Base-by-base conservation (phyloP, 2,888 invertebrate species). In the Synanthedon vespiformis region DNA sequence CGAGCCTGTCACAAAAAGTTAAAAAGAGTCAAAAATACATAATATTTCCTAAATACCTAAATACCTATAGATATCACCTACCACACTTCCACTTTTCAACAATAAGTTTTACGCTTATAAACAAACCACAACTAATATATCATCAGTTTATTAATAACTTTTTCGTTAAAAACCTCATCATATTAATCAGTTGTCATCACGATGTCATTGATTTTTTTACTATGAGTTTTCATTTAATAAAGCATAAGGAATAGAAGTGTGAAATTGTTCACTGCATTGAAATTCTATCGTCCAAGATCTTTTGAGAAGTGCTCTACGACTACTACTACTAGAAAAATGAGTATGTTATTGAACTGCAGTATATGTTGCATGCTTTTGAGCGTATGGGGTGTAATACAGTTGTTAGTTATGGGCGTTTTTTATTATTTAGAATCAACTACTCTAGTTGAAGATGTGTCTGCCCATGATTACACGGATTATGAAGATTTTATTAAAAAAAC, bases 151-250 rank as follows among this genome's bases (percentile, higher is more conserved):
- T 34, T 34, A 34, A 34, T 10, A 34, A 8, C 34, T 34, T 2
- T 34, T 34, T 10, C 2, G 8, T 10, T 34, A 10, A 10, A 34
- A 34, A 6, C 8, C 27, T 8, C 27, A 8, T 8, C 27, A 34
- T 34, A 34, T 34, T 34, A 10, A 34, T 34, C 0, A 34, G 8
- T 27, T 34, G 34, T 34, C 34, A 34, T 34, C 10, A 34, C 6
- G 8, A 10, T 34, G 34, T 34, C 34, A 34, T 34, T 34, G 8
- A 10, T 34, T 34, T 34, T 34, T 34, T 6, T 34, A 10, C 0
- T 34, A 2, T 10, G 34, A 34, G 10, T 34, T 34, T 61, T 18
- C 44, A 60, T 59, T 40, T 51, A 51, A 53, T 53, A n/a, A 44
- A 13, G 14, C 47, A 44, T n/a, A 14, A 44, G 14, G 14, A 44